Percentiles rank a stretch among this genome's conserved stretches.
These are phyloP conservation scores for Gymnocheta viridis DNA, from an alignment of 2,888 invertebrate species.

Conservation along the genomic window DNA sequence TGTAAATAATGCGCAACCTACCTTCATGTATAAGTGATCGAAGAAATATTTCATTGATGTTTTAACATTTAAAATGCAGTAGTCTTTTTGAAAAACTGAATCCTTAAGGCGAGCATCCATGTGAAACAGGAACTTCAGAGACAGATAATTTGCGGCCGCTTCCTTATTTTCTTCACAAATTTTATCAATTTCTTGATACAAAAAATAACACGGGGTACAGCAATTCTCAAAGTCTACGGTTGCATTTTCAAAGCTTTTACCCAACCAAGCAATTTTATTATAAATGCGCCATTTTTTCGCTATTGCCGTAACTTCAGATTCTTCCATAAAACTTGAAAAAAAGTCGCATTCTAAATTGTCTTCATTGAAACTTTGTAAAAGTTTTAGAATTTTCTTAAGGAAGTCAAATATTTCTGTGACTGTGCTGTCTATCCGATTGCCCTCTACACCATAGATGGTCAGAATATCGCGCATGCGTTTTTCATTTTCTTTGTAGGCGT, in stretches of 20 bases:
- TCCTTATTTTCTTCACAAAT: conserved; percentile 73
- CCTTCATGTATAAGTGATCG: conserved; percentile 75
- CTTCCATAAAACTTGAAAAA: not conserved
- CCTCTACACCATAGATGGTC: conserved; percentile 72
- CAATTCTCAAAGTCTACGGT: conserved; percentile 58
- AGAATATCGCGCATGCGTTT: conserved; percentile 76
- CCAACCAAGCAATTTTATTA: conserved; percentile 77
- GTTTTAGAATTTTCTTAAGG: conserved; percentile 73
- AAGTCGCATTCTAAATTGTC: conserved; percentile 65
- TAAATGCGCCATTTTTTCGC: conserved; percentile 74
- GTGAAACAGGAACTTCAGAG: conserved; percentile 76
- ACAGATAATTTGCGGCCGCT: conserved; percentile 79
- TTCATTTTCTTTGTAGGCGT: conserved; percentile 75
- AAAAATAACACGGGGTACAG: conserved; percentile 73
- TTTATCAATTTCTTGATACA: conserved; percentile 74
- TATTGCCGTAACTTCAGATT: conserved; percentile 15
- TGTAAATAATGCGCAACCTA: conserved; percentile 62
- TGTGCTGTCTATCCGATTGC: conserved; percentile 69
- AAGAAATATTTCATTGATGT: conserved; percentile 71
- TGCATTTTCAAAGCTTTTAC: conserved; percentile 59
- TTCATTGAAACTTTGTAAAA: conserved; percentile 72
- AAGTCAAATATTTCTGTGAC: conserved; percentile 75
- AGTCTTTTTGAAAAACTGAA: conserved; percentile 74
- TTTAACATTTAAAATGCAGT: conserved; percentile 72
- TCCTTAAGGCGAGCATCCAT: conserved; percentile 76